A percentile compares a stretch with the other conserved stretches of the same genome.
Evolutionary conservation across 2,888 invertebrate species (phyloP).

Genomic region (Monoplex corrugatus): DNA sequence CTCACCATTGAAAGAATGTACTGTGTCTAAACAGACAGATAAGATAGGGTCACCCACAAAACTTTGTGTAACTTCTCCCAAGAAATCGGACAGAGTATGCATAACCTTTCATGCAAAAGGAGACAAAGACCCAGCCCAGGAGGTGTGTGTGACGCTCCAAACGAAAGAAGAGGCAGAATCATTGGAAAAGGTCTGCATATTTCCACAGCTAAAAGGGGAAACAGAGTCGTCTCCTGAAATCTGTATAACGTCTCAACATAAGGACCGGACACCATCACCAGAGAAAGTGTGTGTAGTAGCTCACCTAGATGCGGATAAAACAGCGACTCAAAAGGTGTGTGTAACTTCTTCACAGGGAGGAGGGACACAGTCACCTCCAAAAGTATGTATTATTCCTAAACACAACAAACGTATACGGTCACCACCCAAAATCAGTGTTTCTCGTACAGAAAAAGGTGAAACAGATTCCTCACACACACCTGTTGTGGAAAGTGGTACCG

Average conservation of each 20-base stretch:
- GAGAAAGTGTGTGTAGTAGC: not conserved
- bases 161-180: not conserved
- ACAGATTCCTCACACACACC: too few relatives aligned
- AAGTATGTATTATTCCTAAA: not conserved
- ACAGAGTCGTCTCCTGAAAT: not conserved
- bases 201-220: not conserved
- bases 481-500: not conserved
- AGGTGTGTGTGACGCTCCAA: too few relatives aligned
- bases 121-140: too few relatives aligned
- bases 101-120: too few relatives aligned
- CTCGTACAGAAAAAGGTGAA: not conserved
- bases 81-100: too few relatives aligned
- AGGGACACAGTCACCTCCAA: not conserved
- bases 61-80: too few relatives aligned
- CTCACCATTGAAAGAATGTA: too few relatives aligned
- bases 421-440: not conserved
- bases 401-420: not conserved
- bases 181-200: not conserved
- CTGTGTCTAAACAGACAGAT: too few relatives aligned
- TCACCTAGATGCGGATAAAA: not conserved
- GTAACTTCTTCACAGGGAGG: not conserved
- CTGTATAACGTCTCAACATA: not conserved
- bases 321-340: not conserved
- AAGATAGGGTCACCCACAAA: too few relatives aligned
- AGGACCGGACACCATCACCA: not conserved